Base-by-base conservation (phyloP, 2,797 vertebrate genomes). In the Hypotaenidia okinawae region DNA sequence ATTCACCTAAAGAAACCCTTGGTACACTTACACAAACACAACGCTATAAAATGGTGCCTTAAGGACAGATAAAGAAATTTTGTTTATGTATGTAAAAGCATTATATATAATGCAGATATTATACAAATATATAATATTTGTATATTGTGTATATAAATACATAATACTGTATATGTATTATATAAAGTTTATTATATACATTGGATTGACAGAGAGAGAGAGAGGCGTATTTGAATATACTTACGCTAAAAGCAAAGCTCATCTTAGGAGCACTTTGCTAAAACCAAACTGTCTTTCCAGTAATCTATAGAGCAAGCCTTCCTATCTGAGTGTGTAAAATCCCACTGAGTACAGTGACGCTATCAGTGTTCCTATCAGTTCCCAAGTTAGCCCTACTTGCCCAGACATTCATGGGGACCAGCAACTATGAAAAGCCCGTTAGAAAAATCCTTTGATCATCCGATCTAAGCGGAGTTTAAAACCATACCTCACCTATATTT, bases 361-460 rank as follows among this genome's bases (percentile, higher is more conserved):
- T 86, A 90, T 37, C 61, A 51, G 28, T 41, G 72, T 86, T 78
- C 12, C 49, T 32, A 16, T n/a, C 23, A 37, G 33, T 78, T 93
- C 90, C 76, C 66, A 13, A 89, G 54, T 79, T 90, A 72, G 92
- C 45, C 88, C 51, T 41, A 35, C 37, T 72, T 88, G 5, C 25
- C 87, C 88, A 97, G 82, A 57, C 22, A 47, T 72, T 91, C 89
- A 84, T 51, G 57, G 35, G 32, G 39, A 82, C 59, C 59, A 91
- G n/a, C 18, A 95, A 86, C 68, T 87, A 90, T 75, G 81, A 86
- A 83, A 96, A 96, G 84, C 78, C 35, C 82, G 75, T 95, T 93
- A 13, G 84, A 90, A 89, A 88, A 75, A 4, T 8, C 47, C 58
- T 88, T 95, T 93, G 81, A 94, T 95, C 62, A 84, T 94, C 61